Conservation (phyloP, 2,888 invertebrate species). For the Phengaris arion region DNA sequence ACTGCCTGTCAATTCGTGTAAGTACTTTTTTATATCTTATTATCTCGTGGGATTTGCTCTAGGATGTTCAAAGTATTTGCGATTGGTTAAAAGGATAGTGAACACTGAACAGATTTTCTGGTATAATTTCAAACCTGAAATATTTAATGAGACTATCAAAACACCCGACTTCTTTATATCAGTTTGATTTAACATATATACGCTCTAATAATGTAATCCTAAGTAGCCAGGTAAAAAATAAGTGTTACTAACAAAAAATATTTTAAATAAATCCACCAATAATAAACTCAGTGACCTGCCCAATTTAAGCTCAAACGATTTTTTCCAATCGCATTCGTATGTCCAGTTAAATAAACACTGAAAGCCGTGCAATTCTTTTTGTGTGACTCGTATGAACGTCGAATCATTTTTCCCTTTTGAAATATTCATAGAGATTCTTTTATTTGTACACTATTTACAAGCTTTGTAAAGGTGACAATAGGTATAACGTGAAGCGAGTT, state of each 20-base stretch:
- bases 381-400: not conserved
- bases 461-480: slow-evolving; percentile 23
- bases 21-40: too few relatives aligned
- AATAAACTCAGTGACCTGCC: not conserved
- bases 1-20: too few relatives aligned
- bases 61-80: too few relatives aligned
- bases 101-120: too few relatives aligned
- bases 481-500: not conserved
- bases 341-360: slow-evolving; percentile 6
- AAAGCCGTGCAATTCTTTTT: slow-evolving; percentile 8
- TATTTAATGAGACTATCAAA: too few relatives aligned
- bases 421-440: slow-evolving; percentile 16
- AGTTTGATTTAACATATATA: too few relatives aligned
- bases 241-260: not conserved
- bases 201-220: too few relatives aligned
- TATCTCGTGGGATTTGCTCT: too few relatives aligned
- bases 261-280: not conserved
- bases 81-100: too few relatives aligned
- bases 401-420: not conserved
- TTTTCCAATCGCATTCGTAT: not conserved
- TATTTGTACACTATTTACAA: not conserved
- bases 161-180: too few relatives aligned
- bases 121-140: too few relatives aligned
- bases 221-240: too few relatives aligned
- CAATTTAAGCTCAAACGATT: not conserved